Base-by-base conservation (phyloP, 2,113 vertebrate genomes). In the Xiphophorus couchianus region DNA sequence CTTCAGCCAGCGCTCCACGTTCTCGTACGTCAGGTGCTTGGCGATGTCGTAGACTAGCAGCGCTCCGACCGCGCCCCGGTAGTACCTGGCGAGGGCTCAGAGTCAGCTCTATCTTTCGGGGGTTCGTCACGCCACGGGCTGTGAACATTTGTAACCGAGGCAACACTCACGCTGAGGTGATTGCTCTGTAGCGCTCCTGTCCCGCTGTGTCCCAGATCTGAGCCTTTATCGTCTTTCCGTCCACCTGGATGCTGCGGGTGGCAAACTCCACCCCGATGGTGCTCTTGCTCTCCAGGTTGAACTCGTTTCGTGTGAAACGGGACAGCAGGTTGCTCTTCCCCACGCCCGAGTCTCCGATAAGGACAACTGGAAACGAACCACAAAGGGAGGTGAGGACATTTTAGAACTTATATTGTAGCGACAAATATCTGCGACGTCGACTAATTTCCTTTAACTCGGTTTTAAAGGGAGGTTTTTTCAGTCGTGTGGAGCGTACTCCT, bases 151-250 rank as follows among this genome's bases (percentile, higher is more conserved):
- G 4, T 69, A 25, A 42, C 28, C 31, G 0, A 48, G 51, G 28
- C 1, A 39, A 82, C n/a, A 80, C 97, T 96, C 89, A 99, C 97
- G 97, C 97, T 0, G 97, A 99, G 77, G 97, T 99, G 90, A 99
- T 99, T 74, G 97, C 97, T 0, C 97, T 96, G 95, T 99, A 99
- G 86, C 97, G 96, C 72, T 99, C 97, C 90, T 99, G 97, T 60
- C 97, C 97, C 0, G 97, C 97, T 0, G 97, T 99, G 86, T 99
- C 97, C 97, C 97, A 99, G 80, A 99, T 99, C 87, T 99, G 97
- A 0, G 97, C 97, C 85, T 99, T 99, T 92, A 99, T 98, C 17
- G 96, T 99, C 94, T 99, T 99, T 80, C 97, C 95, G 11, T 99
- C 97, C 90, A 99, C 97, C 90, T 99, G 97, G 92, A 99, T 97